Conservation (phyloP, 2,797 vertebrate genomes). For the Esox masquinongy region DNA sequence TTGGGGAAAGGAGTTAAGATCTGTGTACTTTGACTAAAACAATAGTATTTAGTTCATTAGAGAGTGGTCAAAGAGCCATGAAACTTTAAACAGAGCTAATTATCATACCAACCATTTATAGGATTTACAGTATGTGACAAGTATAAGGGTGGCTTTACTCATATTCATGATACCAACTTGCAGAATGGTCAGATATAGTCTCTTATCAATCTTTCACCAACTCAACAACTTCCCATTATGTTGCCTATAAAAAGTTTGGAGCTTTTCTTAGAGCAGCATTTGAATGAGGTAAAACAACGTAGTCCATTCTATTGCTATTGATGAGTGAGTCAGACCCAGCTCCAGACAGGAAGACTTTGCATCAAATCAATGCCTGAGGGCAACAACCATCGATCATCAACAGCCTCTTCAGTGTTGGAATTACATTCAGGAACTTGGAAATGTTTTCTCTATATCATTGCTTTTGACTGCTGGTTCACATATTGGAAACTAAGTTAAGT, state of each 20-base stretch:
- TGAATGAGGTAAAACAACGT: slow-evolving; percentile 3
- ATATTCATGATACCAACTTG: slow-evolving; percentile 12
- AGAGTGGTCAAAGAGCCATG: slow-evolving; percentile 47
- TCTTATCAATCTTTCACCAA: neutral
- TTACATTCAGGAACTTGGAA: neutral
- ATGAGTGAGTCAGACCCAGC: neutral
- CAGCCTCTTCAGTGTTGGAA: slow-evolving; percentile 22
- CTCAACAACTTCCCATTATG: slow-evolving; percentile 15
- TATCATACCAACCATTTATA: slow-evolving; percentile 49
- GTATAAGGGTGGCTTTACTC: slow-evolving; percentile 17
- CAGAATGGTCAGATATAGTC: neutral
- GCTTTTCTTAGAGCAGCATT: slow-evolving; percentile 13
- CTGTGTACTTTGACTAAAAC: slow-evolving; percentile 25
- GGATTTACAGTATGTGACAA: slow-evolving; percentile 23
- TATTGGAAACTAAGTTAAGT: slow-evolving; percentile 15
- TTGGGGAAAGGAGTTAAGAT: neutral
- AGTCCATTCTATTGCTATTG: neutral
- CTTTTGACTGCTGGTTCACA: slow-evolving; percentile 6
- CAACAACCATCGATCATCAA: slow-evolving; percentile 34
- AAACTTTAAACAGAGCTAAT: slow-evolving; percentile 47
- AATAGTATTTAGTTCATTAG: slow-evolving; percentile 30
- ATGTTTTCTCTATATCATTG: slow-evolving; percentile 31
- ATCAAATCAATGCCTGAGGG: slow-evolving; percentile 36
- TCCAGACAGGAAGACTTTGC: slow-evolving; percentile 3
- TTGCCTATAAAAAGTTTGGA: slow-evolving; percentile 6